These are phyloP conservation scores for Eulemur mongoz DNA, from an alignment of 2,797 vertebrate genomes.

Conservation along the genomic window DNA sequence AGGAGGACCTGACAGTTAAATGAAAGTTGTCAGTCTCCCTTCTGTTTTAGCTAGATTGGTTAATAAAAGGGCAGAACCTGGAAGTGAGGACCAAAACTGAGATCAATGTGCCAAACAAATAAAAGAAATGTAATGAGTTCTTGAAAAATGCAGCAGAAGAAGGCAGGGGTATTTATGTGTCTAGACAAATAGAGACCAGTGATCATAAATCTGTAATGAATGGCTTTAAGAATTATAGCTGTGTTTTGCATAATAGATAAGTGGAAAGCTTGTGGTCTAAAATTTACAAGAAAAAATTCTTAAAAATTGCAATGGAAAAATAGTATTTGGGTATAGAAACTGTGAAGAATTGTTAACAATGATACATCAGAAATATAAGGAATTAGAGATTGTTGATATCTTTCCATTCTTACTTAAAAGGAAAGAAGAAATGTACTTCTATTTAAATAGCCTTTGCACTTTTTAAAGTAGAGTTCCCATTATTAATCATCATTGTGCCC, in stretches of 20 bases:
- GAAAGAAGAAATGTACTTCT: slow-evolving; percentile 4
- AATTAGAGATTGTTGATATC: slow-evolving; percentile 51
- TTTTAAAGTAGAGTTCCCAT: slow-evolving; percentile 42
- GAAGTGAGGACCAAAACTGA: neutral
- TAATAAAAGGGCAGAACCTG: slow-evolving; percentile 42
- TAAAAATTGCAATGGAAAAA: neutral
- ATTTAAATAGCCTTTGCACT: slow-evolving; percentile 68
- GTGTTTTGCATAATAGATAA: slow-evolving; percentile 25
- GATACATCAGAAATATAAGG: slow-evolving; percentile 53
- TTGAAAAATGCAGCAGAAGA: slow-evolving; percentile 39
- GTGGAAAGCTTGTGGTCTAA: neutral
- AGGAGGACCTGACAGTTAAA: slow-evolving; percentile 54
- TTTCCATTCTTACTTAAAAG: slow-evolving; percentile 48
- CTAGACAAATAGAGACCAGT: slow-evolving; percentile 32
- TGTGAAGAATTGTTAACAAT: slow-evolving; percentile 35
- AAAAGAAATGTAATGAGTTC: slow-evolving; percentile 45
- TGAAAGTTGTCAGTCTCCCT: slow-evolving; percentile 68
- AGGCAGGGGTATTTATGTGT: neutral
- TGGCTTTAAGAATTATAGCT: neutral
- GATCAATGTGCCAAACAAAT: slow-evolving; percentile 55
- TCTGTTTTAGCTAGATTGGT: neutral
- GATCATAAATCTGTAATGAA: slow-evolving; percentile 38
- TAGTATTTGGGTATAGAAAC: neutral
- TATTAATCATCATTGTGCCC: neutral
- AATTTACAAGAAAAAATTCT: neutral